Evolutionary conservation across 2,113 vertebrate genomes (phyloP).

Genomic region (Kobus ellipsiprymnus): DNA sequence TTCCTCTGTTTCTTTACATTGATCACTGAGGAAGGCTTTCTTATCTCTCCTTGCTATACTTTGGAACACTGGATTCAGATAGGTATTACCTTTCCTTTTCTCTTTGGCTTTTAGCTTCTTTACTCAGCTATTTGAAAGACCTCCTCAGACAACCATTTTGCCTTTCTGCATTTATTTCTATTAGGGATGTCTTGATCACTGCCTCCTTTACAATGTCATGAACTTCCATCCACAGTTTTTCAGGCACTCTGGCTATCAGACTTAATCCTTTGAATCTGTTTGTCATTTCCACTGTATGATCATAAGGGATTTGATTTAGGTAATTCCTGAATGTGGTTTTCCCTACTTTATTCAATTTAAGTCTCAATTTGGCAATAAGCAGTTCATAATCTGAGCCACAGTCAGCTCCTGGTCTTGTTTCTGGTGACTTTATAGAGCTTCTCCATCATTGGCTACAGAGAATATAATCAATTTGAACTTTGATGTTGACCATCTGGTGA

Average conservation of each 20-base stretch:
- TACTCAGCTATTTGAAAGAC: not conserved
- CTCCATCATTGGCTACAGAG: not conserved
- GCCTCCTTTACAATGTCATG: not conserved
- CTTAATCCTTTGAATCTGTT: not conserved
- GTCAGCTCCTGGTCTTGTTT: not conserved
- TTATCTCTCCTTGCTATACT: not conserved
- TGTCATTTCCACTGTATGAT: not conserved
- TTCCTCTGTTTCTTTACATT: not conserved
- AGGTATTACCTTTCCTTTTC: not conserved
- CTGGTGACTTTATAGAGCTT: not conserved
- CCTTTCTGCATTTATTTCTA: not conserved
- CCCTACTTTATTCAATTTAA: not conserved
- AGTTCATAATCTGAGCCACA: not conserved
- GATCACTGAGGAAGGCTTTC: not conserved
- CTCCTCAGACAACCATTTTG: not conserved
- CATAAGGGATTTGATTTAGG: not conserved
- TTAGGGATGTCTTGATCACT: not conserved
- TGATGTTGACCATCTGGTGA: not conserved
- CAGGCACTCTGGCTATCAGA: not conserved
- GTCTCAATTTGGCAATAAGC: not conserved
- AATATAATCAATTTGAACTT: not conserved
- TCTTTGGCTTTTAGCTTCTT: not conserved
- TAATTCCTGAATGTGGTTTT: not conserved
- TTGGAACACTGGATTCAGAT: not conserved
- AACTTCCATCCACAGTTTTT: not conserved